Evolutionary conservation across 2,113 vertebrate species (phyloP), one percentile per base, ranked within the genome.

Genomic region (Mesocricetus auratus): DNA sequence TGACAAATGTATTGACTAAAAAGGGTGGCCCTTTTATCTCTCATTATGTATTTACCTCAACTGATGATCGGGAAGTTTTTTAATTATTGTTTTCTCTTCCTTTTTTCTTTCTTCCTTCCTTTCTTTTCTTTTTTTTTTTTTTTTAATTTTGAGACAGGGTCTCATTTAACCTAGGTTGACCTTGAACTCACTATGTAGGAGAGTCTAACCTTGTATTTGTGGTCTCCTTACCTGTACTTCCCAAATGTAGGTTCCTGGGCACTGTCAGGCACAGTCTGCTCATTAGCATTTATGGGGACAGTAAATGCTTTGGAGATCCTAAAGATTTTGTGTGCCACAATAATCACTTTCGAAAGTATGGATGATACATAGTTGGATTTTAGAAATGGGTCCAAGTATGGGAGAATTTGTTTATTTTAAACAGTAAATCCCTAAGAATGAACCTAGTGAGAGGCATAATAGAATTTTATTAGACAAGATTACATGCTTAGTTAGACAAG

Each of bases 401-500:
- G 39, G 36, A 36, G 17, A 71, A 33, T 47, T 58, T 56, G 39
- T 68, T 58, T 26, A 71, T 90, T 91, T 29, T 73, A 56, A 83
- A 83, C 24, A 45, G 58, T 42, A 31, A 83, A 42, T 42, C 62
- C 36, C 4, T 60, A 68, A 81, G 22, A 93, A 26, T 21, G 16
- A 94, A 87, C 36, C 45, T 75, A 73, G 22, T 78, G 75, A 91
- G 87, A 97, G 89, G 78, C 26, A 5, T 78, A 69, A 53, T 78
- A 69, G 33, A 96, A 66, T 68, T 78, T 16, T 62, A 64, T 74
- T 22, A 68, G 69, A 5, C 62, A 74, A 69, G 36, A 90, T 64
- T 77, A 68, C 69, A 45, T 78, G 50, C 64, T 92, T 94, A 60
- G 17, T 83, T 17, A 64, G 75, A 7, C 58, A 64, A 58, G 47